These are phyloP conservation scores for Macquaria ambigua DNA, from an alignment of 2,113 vertebrate species.

Conservation along the genomic window DNA sequence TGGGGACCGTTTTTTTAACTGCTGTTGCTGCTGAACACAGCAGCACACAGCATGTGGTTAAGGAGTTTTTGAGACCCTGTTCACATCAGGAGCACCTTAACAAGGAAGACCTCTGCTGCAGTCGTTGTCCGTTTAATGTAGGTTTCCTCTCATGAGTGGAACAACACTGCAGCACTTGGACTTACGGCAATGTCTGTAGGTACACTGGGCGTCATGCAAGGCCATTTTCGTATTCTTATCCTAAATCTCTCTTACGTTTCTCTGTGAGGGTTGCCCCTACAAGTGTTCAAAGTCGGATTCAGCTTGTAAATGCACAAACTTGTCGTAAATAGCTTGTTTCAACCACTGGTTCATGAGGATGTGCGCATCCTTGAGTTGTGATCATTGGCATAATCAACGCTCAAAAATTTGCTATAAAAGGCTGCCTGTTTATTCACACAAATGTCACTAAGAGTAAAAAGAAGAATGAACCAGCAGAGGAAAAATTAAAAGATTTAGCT, in stretches of 20 bases:
- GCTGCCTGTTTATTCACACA: background rate
- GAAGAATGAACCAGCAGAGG: background rate
- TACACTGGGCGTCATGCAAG: slow-evolving; percentile 25
- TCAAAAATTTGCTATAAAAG: background rate
- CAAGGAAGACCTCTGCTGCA: background rate
- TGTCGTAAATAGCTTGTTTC: background rate
- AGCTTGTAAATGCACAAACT: background rate
- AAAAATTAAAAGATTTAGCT: background rate
- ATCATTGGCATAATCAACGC: background rate
- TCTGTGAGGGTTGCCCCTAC: background rate
- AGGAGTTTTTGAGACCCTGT: slow-evolving; percentile 68
- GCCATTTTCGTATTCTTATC: background rate
- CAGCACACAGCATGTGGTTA: slow-evolving; percentile 65
- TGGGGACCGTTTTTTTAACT: slow-evolving; percentile 80
- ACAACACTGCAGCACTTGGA: slow-evolving; percentile 4
- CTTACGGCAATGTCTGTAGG: background rate
- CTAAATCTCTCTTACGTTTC: background rate
- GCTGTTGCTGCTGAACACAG: slow-evolving; percentile 69
- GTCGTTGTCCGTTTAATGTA: background rate
- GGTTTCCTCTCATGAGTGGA: background rate
- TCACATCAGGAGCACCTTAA: slow-evolving; percentile 52
- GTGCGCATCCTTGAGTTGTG: background rate
- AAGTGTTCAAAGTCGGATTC: background rate
- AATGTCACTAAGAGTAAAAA: background rate
- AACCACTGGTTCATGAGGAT: background rate